Percentiles rank a stretch among this genome's conserved stretches.
phyloP scores from a whole-genome alignment of 53 echinoderm and acorn worm genomes.

The Pentamera pediparva region DNA sequence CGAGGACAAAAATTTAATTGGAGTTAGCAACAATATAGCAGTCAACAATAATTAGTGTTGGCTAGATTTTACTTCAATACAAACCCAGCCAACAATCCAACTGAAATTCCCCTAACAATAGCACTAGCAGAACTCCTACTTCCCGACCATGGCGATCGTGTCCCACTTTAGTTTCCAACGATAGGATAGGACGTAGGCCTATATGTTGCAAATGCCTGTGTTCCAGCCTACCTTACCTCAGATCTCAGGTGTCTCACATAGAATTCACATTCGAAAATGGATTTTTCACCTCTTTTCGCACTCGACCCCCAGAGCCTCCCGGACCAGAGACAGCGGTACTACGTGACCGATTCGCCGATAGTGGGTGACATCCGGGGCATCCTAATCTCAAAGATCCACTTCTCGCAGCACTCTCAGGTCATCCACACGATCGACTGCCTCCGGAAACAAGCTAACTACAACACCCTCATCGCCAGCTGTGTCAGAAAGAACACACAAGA shows the following conservation, averaged over 20 bases:
- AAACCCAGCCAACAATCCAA: too few species aligned
- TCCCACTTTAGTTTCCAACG: too few species aligned
- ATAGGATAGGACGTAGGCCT: not conserved
- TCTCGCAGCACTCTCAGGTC: slow-evolving; percentile 63
- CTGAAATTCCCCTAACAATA: too few species aligned
- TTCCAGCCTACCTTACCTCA: not conserved
- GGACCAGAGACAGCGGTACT: slow-evolving; percentile 92
- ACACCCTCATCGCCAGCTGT: slow-evolving; percentile 93
- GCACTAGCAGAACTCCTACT: too few species aligned
- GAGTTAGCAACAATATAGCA: too few species aligned
- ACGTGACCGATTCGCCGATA: slow-evolving; percentile 72
- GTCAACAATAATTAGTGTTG: too few species aligned
- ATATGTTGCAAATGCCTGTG: not conserved
- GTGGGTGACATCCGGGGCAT: slow-evolving; percentile 57
- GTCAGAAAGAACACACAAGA: slow-evolving; percentile 57
- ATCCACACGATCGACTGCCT: slow-evolving; percentile 53
- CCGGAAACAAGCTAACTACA: slow-evolving; percentile 90
- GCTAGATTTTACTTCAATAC: too few species aligned
- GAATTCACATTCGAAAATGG: not conserved
- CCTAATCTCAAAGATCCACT: slow-evolving; percentile 69
- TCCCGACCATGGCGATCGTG: too few species aligned
- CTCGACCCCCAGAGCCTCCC: slow-evolving; percentile 52
- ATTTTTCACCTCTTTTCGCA: not conserved
- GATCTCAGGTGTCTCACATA: not conserved
- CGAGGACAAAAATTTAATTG: too few species aligned